phyloP scores from a whole-genome alignment of 64 coral and sea anemone genomes.

The Montipora cactus region DNA sequence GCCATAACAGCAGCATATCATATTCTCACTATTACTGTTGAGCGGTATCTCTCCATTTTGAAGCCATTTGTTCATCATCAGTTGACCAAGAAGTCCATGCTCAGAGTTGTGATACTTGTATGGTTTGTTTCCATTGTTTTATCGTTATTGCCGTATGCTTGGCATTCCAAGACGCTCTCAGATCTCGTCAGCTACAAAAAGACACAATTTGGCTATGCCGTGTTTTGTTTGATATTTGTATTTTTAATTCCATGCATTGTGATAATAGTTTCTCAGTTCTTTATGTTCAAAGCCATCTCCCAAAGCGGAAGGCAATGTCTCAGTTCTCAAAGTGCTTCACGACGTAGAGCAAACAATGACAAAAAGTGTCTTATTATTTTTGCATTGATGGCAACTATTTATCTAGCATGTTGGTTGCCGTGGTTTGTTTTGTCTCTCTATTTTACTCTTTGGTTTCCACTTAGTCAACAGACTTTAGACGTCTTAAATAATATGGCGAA shows the following conservation, averaged over 20 bases:
- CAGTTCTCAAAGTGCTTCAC: neutral
- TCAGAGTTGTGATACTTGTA: conserved; percentile 17
- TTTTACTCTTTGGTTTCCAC: conserved; percentile 26
- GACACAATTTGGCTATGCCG: conserved; percentile 32
- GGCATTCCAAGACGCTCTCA: neutral
- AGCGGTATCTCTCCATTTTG: conserved; percentile 50
- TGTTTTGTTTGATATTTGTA: conserved; percentile 53
- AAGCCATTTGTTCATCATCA: conserved; percentile 52
- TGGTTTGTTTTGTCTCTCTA: conserved; percentile 54
- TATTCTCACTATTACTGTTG: conserved; percentile 50
- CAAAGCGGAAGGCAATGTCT: neutral
- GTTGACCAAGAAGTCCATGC: conserved; percentile 50
- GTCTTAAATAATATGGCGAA: neutral
- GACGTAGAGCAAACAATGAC: conserved; percentile 16
- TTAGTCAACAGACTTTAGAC: neutral
- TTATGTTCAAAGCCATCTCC: conserved; percentile 51
- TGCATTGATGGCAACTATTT: conserved; percentile 53
- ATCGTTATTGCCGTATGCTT: conserved; percentile 9
- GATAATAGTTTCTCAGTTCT: conserved; percentile 31
- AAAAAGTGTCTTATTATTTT: conserved; percentile 66
- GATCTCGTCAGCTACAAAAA: neutral
- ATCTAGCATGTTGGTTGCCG: conserved; percentile 63
- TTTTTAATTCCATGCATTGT: conserved; percentile 64
- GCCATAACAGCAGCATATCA: conserved; percentile 64
- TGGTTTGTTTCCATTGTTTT: conserved; percentile 30